Evolutionary conservation across 2,113 vertebrate genomes (phyloP).

Genomic region (Catharus minimus): DNA sequence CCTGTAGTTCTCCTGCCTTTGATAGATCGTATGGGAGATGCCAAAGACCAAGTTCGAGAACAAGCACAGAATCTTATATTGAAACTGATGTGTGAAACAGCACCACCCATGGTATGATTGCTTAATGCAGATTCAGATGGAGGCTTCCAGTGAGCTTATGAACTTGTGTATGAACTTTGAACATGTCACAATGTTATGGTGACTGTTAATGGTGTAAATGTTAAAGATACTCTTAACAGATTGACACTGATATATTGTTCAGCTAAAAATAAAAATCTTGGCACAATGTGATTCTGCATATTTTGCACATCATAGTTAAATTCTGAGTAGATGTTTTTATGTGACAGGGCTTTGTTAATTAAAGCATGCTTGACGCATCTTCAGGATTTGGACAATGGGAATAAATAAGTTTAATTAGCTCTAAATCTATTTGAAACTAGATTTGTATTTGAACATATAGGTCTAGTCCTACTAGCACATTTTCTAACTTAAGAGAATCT

Average conservation of each 20-base stretch:
- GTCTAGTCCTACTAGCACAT: background rate
- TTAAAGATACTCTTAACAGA: background rate
- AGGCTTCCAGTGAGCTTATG: background rate
- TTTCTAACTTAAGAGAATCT: background rate
- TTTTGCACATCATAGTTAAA: background rate
- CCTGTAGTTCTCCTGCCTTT: slow-evolving; percentile 84
- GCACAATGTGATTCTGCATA: background rate
- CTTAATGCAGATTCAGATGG: background rate
- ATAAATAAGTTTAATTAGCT: background rate
- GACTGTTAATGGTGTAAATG: background rate
- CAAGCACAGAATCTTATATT: slow-evolving; percentile 89
- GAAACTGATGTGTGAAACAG: slow-evolving; percentile 87
- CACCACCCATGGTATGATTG: slow-evolving; percentile 86
- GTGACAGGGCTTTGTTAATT: background rate
- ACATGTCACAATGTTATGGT: background rate
- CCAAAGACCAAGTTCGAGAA: slow-evolving; percentile 95
- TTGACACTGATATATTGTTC: background rate
- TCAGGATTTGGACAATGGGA: background rate
- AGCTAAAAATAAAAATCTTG: background rate
- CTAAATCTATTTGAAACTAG: background rate
- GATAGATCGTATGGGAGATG: slow-evolving; percentile 92
- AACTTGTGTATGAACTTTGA: background rate
- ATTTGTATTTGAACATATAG: background rate
- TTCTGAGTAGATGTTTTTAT: background rate
- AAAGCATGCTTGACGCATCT: background rate